Evolutionary conservation across 1,140 invertebrate genomes (phyloP).

Genomic region (Hyles vespertilio): DNA sequence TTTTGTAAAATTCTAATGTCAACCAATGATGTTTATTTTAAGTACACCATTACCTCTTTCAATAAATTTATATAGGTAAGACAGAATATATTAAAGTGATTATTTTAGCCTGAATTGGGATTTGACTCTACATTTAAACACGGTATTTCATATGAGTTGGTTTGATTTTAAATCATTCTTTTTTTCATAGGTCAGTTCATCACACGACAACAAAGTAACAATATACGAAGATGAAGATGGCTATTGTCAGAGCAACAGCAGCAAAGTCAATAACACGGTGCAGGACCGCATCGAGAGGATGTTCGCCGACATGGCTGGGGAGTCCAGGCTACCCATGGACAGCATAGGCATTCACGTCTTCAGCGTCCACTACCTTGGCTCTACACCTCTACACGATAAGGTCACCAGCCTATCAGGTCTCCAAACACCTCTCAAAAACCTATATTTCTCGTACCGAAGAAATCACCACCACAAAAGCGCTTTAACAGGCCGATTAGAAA

Average conservation of each 20-base stretch:
- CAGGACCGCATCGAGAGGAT: constrained; percentile 90
- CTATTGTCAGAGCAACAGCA: constrained; percentile 58
- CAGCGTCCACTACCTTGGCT: constrained; percentile 89
- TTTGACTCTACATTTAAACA: no score
- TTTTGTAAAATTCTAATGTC: no score
- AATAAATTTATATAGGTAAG: no score
- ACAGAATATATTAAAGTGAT: no score
- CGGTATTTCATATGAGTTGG: no score
- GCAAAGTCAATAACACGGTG: constrained; percentile 81
- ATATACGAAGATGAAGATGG: constrained; percentile 61
- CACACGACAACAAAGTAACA: constrained; percentile 42
- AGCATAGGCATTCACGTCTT: constrained; percentile 77
- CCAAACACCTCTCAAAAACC: constrained; percentile 86
- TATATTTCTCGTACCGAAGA: constrained; percentile 83
- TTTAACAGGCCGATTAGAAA: constrained; percentile 79
- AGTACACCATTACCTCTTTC: no score
- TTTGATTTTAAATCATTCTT: constrained; percentile 2
- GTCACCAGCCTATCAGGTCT: constrained; percentile 89
- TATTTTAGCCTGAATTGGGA: no score
- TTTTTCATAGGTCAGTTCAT: constrained; percentile 48
- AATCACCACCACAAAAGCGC: constrained; percentile 66
- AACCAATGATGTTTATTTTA: no score
- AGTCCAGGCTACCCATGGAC: constrained; percentile 68
- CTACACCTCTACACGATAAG: constrained; percentile 84
- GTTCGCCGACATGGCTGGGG: constrained; percentile 87